Evolutionary conservation across 2,888 invertebrate genomes (phyloP).

Genomic region (Dioctria linearis): DNA sequence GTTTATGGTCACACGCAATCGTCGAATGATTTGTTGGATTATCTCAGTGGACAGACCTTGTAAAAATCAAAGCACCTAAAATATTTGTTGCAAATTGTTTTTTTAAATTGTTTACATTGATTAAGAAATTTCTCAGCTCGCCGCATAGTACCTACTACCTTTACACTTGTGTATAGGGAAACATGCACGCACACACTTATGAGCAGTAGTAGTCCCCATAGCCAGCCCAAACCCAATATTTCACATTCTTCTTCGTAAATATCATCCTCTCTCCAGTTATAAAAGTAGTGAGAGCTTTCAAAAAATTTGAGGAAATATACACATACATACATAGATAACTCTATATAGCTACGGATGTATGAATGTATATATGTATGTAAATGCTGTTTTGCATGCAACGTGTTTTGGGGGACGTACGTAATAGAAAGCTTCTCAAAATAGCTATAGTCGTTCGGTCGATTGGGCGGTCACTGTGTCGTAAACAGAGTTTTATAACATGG

Average conservation of each 20-base stretch:
- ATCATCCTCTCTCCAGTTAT: background rate
- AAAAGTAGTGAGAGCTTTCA: background rate
- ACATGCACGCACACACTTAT: background rate
- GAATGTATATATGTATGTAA: background rate
- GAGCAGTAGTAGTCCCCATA: background rate
- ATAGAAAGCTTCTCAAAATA: conserved; percentile 11
- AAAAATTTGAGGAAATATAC: background rate
- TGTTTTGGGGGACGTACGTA: background rate
- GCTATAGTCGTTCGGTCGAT: background rate
- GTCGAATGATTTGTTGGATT: conserved; percentile 30
- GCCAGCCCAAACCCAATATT: background rate
- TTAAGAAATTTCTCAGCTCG: conserved; percentile 37
- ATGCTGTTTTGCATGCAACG: too few relatives aligned
- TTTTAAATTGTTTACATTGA: conserved; percentile 28
- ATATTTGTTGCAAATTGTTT: conserved; percentile 3
- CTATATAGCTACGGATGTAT: background rate
- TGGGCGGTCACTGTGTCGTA: too few relatives aligned
- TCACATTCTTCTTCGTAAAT: background rate
- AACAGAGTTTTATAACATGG: too few relatives aligned
- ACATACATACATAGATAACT: background rate
- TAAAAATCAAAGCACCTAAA: conserved; percentile 40
- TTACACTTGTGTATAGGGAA: too few relatives aligned
- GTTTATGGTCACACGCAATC: background rate
- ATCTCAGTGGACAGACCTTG: conserved; percentile 23
- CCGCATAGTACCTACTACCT: background rate